phyloP scores from a whole-genome alignment of 2,888 invertebrate species.

The Antheraea yamamai region DNA sequence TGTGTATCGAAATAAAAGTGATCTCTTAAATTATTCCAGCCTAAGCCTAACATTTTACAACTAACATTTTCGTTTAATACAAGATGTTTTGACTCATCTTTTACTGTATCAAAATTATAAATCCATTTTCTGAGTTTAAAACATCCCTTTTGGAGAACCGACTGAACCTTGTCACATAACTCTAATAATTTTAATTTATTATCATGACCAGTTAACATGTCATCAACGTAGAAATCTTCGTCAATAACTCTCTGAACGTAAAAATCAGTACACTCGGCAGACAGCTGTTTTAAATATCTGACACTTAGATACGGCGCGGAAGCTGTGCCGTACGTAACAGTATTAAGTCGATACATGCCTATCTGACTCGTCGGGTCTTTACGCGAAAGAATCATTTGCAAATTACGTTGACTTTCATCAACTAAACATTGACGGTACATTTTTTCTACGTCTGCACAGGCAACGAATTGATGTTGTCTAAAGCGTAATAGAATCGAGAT shows the following conservation, averaged over 20 bases:
- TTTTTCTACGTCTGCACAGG: conserved; percentile 15
- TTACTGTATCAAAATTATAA: conserved; percentile 25
- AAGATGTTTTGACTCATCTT: conserved; percentile 16
- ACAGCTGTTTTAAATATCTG: conserved; percentile 41
- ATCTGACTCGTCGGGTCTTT: conserved; percentile 30
- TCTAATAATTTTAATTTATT: conserved; percentile 22
- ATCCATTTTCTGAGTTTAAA: conserved; percentile 16
- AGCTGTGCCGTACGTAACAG: too few species aligned
- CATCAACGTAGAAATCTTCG: conserved; percentile 31
- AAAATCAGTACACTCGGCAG: conserved; percentile 36
- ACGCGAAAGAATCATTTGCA: conserved; percentile 48
- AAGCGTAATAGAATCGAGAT: conserved; percentile 23
- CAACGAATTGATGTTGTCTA: conserved; percentile 21
- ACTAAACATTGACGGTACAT: conserved; percentile 38
- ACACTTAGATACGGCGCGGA: conserved; percentile 43
- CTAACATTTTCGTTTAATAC: conserved; percentile 24
- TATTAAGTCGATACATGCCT: conserved; percentile 33
- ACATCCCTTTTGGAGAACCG: conserved; percentile 27
- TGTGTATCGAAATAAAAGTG: conserved; percentile 20
- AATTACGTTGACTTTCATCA: conserved; percentile 33
- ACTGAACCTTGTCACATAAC: conserved; percentile 23
- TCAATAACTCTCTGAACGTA: conserved; percentile 31
- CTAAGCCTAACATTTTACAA: conserved; percentile 30
- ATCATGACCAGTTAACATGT: conserved; percentile 26
- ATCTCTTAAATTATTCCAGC: too few species aligned